Evolutionary conservation across 30 jellyfish, hydroid and myxozoan genomes (phyloP).

Genomic region (Turritopsis rubra): DNA sequence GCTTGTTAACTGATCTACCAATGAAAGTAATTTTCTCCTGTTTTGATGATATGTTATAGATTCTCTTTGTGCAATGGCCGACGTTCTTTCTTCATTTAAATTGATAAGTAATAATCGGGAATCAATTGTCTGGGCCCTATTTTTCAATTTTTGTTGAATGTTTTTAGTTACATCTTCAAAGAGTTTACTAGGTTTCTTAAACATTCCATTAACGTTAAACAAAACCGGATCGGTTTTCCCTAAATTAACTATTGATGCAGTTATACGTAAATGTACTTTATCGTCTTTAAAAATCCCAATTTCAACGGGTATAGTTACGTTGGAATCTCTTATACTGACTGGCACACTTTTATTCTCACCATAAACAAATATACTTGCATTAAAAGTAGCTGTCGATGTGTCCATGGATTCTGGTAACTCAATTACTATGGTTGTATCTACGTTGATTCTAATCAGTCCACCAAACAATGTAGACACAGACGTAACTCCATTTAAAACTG

Average conservation of each 20-base stretch:
- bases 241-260: conserved; percentile 19
- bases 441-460: not conserved
- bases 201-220: conserved; percentile 15
- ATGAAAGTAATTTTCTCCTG: not conserved
- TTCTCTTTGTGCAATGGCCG: not conserved
- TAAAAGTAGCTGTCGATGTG: conserved; percentile 16
- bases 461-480: not conserved
- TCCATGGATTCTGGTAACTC: not conserved
- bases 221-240: conserved; percentile 23
- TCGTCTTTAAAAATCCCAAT: conserved; percentile 32
- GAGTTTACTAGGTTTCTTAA: not conserved
- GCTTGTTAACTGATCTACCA: not conserved
- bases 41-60: not conserved
- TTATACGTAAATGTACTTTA: not conserved
- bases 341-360: not conserved
- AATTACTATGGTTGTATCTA: not conserved
- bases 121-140: conserved; percentile 7
- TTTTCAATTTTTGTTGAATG: conserved; percentile 11
- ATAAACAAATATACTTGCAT: conserved; percentile 27
- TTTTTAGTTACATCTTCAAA: conserved; percentile 17
- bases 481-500: not conserved
- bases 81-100: not conserved
- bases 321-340: conserved; percentile 21
- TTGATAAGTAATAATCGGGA: not conserved
- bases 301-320: conserved; percentile 18